These are phyloP conservation scores for Calyptomena viridis DNA, from an alignment of 2,113 vertebrate species.

Conservation along the genomic window DNA sequence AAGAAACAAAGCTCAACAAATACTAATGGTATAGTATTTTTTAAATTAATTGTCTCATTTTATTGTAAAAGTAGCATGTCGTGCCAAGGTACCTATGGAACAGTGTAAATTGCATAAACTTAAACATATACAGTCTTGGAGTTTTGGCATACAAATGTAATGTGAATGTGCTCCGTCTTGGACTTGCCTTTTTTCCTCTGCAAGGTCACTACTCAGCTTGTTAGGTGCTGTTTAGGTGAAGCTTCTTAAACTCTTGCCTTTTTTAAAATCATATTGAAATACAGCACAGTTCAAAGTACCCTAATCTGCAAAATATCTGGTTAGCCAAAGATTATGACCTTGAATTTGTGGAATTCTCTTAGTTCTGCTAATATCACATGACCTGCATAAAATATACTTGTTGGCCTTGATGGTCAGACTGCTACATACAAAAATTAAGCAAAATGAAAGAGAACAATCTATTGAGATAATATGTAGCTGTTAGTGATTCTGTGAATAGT, in stretches of 20 bases:
- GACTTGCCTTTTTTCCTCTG: too few relatives aligned
- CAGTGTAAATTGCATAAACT: neutral
- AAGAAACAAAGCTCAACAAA: constrained; percentile 57
- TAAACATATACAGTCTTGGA: neutral
- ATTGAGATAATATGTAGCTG: neutral
- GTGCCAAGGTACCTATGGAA: neutral
- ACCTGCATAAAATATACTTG: neutral
- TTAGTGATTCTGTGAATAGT: neutral
- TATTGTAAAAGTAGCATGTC: neutral
- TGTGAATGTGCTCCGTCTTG: neutral
- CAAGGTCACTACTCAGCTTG: neutral
- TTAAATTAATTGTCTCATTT: neutral
- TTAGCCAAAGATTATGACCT: neutral
- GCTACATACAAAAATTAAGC: neutral
- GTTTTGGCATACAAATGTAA: neutral
- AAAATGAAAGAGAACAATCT: neutral
- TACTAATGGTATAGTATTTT: constrained; percentile 65
- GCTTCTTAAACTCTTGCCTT: neutral
- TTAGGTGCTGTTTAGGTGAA: neutral
- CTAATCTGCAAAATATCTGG: neutral
- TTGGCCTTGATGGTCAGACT: neutral
- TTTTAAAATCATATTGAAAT: neutral
- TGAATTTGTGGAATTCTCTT: neutral
- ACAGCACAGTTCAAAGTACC: neutral
- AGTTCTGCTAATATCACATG: neutral